These are phyloP conservation scores for Calcarius lapponicus DNA, from an alignment of 2,797 vertebrate genomes.

Conservation along the genomic window DNA sequence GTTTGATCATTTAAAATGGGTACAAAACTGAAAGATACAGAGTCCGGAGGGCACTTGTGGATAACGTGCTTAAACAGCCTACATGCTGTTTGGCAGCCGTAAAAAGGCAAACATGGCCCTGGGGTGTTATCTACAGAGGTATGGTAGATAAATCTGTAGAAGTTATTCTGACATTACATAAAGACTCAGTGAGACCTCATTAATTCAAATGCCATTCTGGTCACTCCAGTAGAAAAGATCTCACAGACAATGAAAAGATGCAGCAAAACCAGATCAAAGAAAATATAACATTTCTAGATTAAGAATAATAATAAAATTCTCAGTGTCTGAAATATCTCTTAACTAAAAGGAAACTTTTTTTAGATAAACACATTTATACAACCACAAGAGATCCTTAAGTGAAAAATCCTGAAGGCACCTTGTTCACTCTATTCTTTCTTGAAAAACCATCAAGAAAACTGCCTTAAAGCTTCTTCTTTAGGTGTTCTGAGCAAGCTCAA, in stretches of 20 bases:
- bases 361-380: neutral
- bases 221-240: constrained; percentile 51
- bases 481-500: neutral
- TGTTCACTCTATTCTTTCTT: neutral
- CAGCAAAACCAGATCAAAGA: neutral
- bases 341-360: neutral
- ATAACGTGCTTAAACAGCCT: constrained; percentile 59
- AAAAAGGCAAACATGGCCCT: constrained; percentile 70
- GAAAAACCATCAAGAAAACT: neutral
- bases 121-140: constrained; percentile 64
- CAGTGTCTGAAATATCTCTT: neutral
- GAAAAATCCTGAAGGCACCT: neutral
- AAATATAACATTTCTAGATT: neutral
- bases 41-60: constrained; percentile 68
- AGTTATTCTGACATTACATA: constrained; percentile 71
- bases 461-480: neutral
- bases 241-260: constrained; percentile 53
- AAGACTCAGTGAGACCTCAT: constrained; percentile 71
- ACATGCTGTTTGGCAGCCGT: constrained; percentile 68
- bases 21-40: constrained; percentile 64
- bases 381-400: neutral
- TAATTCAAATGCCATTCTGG: constrained; percentile 68
- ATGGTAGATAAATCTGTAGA: constrained; percentile 54
- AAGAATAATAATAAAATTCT: neutral
- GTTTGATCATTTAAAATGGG: constrained; percentile 70